Evolutionary conservation across 2,113 vertebrate species (phyloP).

Genomic region (Enhydra lutris): DNA sequence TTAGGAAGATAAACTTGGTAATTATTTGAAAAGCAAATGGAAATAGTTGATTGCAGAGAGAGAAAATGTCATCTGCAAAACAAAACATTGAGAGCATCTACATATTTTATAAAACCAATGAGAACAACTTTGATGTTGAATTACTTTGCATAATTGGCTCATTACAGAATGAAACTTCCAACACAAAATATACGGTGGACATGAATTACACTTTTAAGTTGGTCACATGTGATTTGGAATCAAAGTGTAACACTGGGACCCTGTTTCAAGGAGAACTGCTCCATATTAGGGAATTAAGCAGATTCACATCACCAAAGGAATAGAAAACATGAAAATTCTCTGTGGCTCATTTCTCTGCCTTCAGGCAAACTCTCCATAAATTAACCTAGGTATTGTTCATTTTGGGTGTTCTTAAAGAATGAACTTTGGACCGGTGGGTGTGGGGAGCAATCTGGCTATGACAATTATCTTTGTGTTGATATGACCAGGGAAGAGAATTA

Average conservation of each 20-base stretch:
- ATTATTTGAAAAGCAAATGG: slow-evolving; percentile 39
- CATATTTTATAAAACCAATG: slow-evolving; percentile 30
- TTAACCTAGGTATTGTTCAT: neutral
- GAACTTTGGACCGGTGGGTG: neutral
- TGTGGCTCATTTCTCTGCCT: neutral
- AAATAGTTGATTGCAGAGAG: slow-evolving; percentile 19
- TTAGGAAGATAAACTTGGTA: neutral
- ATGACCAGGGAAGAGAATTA: neutral
- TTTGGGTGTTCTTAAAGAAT: neutral
- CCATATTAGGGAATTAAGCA: neutral
- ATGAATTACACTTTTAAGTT: neutral
- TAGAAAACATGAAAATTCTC: neutral
- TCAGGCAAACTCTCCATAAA: neutral
- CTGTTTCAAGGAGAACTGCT: neutral
- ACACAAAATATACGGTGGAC: slow-evolving; percentile 18
- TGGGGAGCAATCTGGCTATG: neutral
- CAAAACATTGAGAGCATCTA: neutral
- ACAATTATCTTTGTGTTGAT: neutral
- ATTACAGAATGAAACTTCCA: slow-evolving; percentile 29
- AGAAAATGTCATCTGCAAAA: slow-evolving; percentile 10
- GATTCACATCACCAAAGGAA: neutral
- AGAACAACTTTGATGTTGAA: slow-evolving; percentile 29
- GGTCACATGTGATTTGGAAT: neutral
- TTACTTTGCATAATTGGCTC: slow-evolving; percentile 37
- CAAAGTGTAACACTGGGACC: neutral